Evolutionary conservation across 2,888 invertebrate species (phyloP).

Genomic region (Eristalinus sepulchralis): DNA sequence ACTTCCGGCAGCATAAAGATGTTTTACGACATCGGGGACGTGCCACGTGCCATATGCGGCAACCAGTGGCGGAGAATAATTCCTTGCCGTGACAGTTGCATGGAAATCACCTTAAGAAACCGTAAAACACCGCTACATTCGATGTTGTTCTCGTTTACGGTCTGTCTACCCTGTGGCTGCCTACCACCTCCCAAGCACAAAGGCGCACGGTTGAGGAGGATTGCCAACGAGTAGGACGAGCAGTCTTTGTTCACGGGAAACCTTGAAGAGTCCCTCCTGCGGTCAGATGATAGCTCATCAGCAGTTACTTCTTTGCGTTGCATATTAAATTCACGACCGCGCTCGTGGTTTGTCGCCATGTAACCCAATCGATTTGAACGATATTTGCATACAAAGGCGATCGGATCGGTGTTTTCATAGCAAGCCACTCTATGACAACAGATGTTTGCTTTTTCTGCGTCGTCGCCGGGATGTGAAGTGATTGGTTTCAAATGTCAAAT

Average conservation of each 20-base stretch:
- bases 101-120: slow-evolving; percentile 20
- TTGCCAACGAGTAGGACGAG: not conserved
- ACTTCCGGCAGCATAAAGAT: slow-evolving; percentile 46
- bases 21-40: slow-evolving; percentile 24
- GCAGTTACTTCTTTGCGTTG: not conserved
- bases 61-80: not conserved
- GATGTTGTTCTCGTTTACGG: no score
- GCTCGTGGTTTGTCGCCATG: slow-evolving; percentile 44
- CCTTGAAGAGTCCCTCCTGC: slow-evolving; percentile 1
- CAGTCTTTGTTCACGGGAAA: not conserved
- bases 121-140: slow-evolving; percentile 16
- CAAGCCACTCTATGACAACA: slow-evolving; percentile 36
- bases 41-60: slow-evolving; percentile 18
- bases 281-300: slow-evolving; percentile 37
- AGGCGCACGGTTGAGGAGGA: not conserved
- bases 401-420: slow-evolving; percentile 29
- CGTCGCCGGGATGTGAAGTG: slow-evolving; percentile 8
- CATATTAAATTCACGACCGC: slow-evolving; percentile 11
- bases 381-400: slow-evolving; percentile 55
- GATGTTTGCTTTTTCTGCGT: slow-evolving; percentile 37
- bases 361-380: slow-evolving; percentile 57
- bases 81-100: not conserved
- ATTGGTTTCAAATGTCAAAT: slow-evolving; percentile 61
- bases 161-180: not conserved
- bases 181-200: not conserved